phyloP scores from a whole-genome alignment of 2,888 invertebrate species.

The Chymomyza caudatula region DNA sequence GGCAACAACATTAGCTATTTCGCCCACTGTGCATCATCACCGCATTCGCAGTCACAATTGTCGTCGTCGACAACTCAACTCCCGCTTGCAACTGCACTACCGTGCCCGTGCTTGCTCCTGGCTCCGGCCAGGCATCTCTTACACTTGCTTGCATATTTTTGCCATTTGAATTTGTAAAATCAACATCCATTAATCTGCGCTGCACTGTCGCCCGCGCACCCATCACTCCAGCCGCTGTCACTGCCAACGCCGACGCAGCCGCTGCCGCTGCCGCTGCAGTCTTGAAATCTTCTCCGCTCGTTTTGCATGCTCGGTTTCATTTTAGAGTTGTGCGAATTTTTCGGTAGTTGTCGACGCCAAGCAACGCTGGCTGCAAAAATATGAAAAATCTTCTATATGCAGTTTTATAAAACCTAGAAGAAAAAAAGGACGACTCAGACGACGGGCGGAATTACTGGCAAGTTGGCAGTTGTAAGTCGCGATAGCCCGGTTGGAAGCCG shows the following conservation, averaged over 20 bases:
- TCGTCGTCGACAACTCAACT: neutral
- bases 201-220: conserved; percentile 34
- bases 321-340: conserved; percentile 59
- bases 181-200: conserved; percentile 71
- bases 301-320: conserved; percentile 70
- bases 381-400: conserved; percentile 64
- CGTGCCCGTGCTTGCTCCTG: conserved; percentile 7
- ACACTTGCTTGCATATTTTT: conserved; percentile 73
- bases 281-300: conserved; percentile 55
- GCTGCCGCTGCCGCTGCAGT: conserved; percentile 8
- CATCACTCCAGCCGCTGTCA: neutral
- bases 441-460: conserved; percentile 46
- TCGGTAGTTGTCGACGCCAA: conserved; percentile 37
- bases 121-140: conserved; percentile 49
- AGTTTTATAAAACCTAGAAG: neutral
- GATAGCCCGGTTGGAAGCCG: conserved; percentile 37
- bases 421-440: neutral
- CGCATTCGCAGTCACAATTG: neutral
- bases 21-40: conserved; percentile 3
- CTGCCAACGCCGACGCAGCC: neutral
- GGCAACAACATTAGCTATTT: neutral
- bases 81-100: neutral
- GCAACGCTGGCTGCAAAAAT: conserved; percentile 42
- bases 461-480: conserved; percentile 62
- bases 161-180: conserved; percentile 72